A percentile compares a stretch with the other conserved stretches of the same genome.
Conservation (phyloP, 2,888 invertebrate genomes). For the Melitaea athalia region DNA sequence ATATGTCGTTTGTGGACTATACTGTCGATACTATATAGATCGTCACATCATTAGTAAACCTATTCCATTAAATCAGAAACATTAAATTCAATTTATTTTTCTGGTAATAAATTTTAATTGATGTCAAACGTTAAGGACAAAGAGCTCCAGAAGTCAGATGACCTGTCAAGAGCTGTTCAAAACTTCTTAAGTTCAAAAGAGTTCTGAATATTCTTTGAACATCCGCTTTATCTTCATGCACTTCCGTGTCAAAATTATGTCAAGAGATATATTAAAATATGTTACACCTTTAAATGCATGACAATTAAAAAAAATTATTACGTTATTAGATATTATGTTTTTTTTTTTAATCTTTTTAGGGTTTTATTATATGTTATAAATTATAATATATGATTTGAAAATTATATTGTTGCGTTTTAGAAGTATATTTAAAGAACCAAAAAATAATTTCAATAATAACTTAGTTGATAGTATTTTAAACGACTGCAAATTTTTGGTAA, state of each 20-base stretch:
- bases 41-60: conserved; percentile 20
- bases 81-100: conserved; percentile 9
- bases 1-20: conserved; percentile 12
- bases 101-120: conserved; percentile 17
- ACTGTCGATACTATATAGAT: conserved; percentile 8
- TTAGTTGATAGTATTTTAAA: background rate
- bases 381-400: too few species aligned
- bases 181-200: conserved; percentile 39
- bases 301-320: background rate
- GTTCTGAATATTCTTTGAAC: conserved; percentile 34
- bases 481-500: background rate
- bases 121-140: conserved; percentile 25
- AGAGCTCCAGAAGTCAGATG: conserved; percentile 49
- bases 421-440: too few species aligned
- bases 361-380: too few species aligned
- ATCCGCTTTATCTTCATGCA: conserved; percentile 27
- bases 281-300: conserved; percentile 4
- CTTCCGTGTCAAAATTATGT: conserved; percentile 32
- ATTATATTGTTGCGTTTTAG: too few species aligned
- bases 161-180: conserved; percentile 53
- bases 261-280: conserved; percentile 28
- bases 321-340: background rate
- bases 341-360: background rate
- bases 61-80: background rate
- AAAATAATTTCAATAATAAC: background rate